Conservation (phyloP, 2,113 vertebrate species). For the Mormyrus lacerda region DNA sequence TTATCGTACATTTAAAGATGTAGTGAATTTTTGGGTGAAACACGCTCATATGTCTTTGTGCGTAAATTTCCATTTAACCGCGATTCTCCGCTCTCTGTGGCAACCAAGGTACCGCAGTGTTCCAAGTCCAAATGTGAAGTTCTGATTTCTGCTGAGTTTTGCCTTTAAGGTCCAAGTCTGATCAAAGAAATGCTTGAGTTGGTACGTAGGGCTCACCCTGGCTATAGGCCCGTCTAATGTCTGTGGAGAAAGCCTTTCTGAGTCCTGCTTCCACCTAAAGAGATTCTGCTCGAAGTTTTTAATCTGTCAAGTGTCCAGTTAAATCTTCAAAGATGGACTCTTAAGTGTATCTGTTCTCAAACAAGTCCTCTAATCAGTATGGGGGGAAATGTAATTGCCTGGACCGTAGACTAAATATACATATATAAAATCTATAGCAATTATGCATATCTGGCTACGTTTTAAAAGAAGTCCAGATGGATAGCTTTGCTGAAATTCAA, state of each 20-base stretch:
- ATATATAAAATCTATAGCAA: slow-evolving; percentile 52
- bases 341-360: slow-evolving; percentile 53
- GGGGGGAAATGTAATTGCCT: slow-evolving; percentile 50
- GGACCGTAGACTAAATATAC: slow-evolving; percentile 41
- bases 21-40: neutral
- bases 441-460: slow-evolving; percentile 53
- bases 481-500: slow-evolving; percentile 49
- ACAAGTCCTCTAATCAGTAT: slow-evolving; percentile 54
- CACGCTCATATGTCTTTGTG: neutral
- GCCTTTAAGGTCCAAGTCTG: slow-evolving; percentile 32
- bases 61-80: neutral
- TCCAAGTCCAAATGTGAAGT: neutral
- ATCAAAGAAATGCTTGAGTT: slow-evolving; percentile 29
- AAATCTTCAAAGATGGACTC: slow-evolving; percentile 66
- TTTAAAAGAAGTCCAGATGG: slow-evolving; percentile 45
- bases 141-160: slow-evolving; percentile 14
- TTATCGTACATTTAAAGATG: neutral
- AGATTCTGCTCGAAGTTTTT: slow-evolving; percentile 57
- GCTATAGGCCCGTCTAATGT: slow-evolving; percentile 35
- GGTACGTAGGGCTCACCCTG: slow-evolving; percentile 31
- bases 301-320: slow-evolving; percentile 57
- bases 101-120: neutral
- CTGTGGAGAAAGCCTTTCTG: slow-evolving; percentile 35
- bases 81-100: too few species aligned
- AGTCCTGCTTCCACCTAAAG: slow-evolving; percentile 49